A percentile compares a stretch with the other conserved stretches of the same genome.
These are phyloP conservation scores for Gopherus evgoodei DNA, from an alignment of 2,113 vertebrate genomes.

Conservation along the genomic window DNA sequence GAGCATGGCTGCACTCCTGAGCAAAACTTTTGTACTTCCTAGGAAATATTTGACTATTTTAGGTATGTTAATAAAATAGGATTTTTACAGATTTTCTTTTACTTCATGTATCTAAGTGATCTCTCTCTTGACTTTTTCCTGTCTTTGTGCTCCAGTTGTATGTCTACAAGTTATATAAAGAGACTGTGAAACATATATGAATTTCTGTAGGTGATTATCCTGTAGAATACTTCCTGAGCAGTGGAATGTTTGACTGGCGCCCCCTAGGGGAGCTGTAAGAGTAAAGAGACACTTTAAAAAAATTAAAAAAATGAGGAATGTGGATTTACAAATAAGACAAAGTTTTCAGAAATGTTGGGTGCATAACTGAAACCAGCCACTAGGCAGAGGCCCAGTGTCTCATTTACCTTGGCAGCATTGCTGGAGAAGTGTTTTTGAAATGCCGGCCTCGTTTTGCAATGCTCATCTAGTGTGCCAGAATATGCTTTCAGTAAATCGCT, in stretches of 20 bases:
- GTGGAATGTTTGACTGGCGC: background rate
- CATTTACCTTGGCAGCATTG: background rate
- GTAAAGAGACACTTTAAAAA: background rate
- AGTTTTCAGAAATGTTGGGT: accelerated
- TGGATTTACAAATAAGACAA: background rate
- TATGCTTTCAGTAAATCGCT: background rate
- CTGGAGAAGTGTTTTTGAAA: background rate
- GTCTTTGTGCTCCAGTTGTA: background rate
- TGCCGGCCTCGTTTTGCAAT: background rate
- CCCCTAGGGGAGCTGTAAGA: background rate
- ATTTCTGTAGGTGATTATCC: background rate
- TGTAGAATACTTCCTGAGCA: background rate
- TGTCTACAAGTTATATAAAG: background rate
- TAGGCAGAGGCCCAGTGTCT: accelerated
- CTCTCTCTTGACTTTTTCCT: background rate
- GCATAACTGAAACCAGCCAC: background rate
- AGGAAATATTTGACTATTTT: background rate
- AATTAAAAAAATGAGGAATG: background rate
- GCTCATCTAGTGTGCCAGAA: background rate
- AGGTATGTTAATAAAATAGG: background rate
- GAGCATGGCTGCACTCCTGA: background rate
- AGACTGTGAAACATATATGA: background rate
- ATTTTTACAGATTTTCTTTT: background rate
- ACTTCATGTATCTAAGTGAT: background rate
- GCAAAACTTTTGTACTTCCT: background rate